Conservation (phyloP, 2,113 vertebrate species). For the Megaceryle maxima region DNA sequence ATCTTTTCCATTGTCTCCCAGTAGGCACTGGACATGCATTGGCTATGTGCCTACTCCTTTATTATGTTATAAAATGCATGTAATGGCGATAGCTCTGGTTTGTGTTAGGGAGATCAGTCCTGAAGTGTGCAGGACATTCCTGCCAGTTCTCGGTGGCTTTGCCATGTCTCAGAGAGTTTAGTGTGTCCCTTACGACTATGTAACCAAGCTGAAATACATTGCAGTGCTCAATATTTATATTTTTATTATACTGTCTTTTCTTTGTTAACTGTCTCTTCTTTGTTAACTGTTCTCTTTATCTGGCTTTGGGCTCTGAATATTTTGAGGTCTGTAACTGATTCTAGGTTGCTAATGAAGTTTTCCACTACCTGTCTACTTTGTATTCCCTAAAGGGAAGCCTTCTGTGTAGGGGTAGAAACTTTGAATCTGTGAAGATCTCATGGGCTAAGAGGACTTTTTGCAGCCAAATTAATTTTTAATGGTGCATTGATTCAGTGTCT, state of each 20-base stretch:
- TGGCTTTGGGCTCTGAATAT: neutral
- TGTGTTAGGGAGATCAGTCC: neutral
- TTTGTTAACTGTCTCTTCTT: neutral
- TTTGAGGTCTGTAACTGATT: neutral
- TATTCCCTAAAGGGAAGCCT: neutral
- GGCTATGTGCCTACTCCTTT: rapidly evolving
- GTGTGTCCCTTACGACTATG: neutral
- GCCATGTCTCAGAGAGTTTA: neutral
- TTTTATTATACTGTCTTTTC: neutral
- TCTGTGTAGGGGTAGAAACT: neutral
- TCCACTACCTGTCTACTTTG: neutral
- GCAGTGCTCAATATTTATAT: neutral
- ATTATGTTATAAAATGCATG: neutral
- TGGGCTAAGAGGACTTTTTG: neutral
- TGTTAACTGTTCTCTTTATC: neutral
- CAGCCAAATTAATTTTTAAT: neutral
- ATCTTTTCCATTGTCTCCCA: neutral
- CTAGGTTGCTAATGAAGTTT: neutral
- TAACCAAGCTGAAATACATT: neutral
- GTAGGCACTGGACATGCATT: neutral
- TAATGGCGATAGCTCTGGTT: neutral
- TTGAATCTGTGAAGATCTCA: neutral
- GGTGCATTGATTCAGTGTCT: neutral
- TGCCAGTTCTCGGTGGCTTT: neutral
- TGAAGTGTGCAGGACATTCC: neutral